These are phyloP conservation scores for Zaprionus taronus DNA, from an alignment of 1,140 invertebrate species.

Conservation along the genomic window DNA sequence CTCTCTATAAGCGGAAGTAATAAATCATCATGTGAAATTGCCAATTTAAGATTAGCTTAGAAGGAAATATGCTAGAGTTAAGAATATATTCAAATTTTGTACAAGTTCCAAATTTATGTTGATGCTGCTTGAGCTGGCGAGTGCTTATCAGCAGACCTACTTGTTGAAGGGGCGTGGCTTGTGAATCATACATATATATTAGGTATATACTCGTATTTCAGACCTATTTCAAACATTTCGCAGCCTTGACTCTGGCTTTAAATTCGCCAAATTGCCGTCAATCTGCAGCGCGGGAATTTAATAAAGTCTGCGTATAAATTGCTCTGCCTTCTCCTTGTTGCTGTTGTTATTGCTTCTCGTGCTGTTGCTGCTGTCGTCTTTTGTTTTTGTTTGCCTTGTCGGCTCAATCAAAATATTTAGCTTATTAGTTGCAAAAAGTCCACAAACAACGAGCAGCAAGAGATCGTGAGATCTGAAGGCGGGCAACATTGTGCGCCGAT, in stretches of 20 bases:
- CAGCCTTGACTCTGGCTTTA: slow-evolving; percentile 67
- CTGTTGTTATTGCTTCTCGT: slow-evolving; percentile 18
- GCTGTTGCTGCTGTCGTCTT: slow-evolving; percentile 15
- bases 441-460: slow-evolving; percentile 50
- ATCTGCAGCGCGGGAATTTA: slow-evolving; percentile 60
- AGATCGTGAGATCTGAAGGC: slow-evolving; percentile 29
- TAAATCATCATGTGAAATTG: slow-evolving; percentile 21
- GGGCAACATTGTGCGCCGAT: slow-evolving; percentile 41
- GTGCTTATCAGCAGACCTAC: slow-evolving; percentile 13
- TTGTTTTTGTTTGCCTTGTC: slow-evolving; percentile 28
- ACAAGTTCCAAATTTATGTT: neutral
- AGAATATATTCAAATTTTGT: neutral
- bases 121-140: neutral
- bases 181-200: slow-evolving; percentile 5
- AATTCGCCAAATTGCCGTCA: slow-evolving; percentile 71
- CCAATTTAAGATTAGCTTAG: neutral
- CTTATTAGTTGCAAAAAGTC: slow-evolving; percentile 73
- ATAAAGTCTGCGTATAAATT: slow-evolving; percentile 57
- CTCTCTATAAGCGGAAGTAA: slow-evolving; percentile 29
- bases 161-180: slow-evolving; percentile 26
- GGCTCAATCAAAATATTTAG: slow-evolving; percentile 77
- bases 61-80: neutral
- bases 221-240: slow-evolving; percentile 40
- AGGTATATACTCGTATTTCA: no score
- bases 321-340: slow-evolving; percentile 26